Conservation (phyloP, 2,797 vertebrate species). For the Oophaga sylvatica region DNA sequence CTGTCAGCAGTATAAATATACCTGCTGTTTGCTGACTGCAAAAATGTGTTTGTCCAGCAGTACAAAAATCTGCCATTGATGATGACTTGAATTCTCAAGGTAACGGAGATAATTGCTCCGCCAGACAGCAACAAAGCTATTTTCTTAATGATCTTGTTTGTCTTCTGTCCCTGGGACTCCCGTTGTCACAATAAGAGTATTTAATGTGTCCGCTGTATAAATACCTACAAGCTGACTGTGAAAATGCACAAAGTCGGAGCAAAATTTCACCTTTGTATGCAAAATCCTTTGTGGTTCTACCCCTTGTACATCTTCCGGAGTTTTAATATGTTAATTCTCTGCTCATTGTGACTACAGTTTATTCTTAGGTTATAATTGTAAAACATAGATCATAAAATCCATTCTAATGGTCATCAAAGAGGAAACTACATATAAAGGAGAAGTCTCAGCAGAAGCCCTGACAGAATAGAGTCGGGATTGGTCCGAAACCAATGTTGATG, state of each 20-base stretch:
- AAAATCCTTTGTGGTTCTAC: constrained; percentile 2
- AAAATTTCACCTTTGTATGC: constrained; percentile 12
- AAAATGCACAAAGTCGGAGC: constrained; percentile 23
- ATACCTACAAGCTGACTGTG: constrained; percentile 31
- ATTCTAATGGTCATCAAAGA: neutral
- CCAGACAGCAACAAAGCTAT: constrained; percentile 47
- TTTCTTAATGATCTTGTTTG: constrained; percentile 55
- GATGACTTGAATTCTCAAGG: constrained; percentile 51
- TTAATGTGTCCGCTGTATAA: constrained; percentile 44
- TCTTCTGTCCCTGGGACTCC: constrained; percentile 39
- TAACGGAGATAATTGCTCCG: constrained; percentile 53
- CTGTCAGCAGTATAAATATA: constrained; percentile 40
- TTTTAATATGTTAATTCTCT: neutral
- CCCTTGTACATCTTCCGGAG: neutral
- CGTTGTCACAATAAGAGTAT: constrained; percentile 48
- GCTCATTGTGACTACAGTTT: neutral
- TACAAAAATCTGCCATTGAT: constrained; percentile 48
- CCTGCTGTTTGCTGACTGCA: constrained; percentile 53
- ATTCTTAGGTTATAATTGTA: neutral
- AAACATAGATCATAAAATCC: neutral
- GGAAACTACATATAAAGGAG: neutral
- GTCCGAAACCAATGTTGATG: too few species aligned
- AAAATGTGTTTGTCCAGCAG: constrained; percentile 53
- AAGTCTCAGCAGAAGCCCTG: too few species aligned
- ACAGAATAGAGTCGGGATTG: too few species aligned